Conservation (phyloP, 2,113 vertebrate species). For the Daphoenositta chrysoptera region DNA sequence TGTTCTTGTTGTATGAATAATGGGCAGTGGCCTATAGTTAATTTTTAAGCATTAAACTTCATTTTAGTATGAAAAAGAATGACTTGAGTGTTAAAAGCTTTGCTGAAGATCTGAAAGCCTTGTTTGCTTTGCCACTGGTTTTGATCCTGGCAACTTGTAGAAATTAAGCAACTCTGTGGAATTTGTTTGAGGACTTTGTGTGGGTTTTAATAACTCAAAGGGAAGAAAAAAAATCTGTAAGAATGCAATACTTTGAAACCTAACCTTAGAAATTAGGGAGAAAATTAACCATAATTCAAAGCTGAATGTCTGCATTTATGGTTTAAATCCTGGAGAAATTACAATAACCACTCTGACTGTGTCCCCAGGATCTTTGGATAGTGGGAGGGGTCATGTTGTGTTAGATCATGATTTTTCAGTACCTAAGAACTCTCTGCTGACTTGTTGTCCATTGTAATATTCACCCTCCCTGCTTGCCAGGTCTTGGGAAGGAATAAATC, state of each 20-base stretch:
- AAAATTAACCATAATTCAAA: background rate
- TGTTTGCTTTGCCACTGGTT: background rate
- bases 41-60: background rate
- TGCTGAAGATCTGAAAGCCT: background rate
- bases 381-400: background rate
- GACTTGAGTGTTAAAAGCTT: background rate
- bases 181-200: background rate
- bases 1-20: background rate
- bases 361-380: background rate
- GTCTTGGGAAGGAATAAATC: background rate
- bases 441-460: background rate
- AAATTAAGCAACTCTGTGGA: background rate
- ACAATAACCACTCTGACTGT: background rate
- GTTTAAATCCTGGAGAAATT: background rate
- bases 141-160: background rate
- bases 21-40: background rate
- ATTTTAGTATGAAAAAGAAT: background rate
- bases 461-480: background rate
- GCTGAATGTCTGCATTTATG: background rate
- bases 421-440: background rate
- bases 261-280: background rate
- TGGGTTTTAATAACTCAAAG: background rate
- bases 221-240: background rate
- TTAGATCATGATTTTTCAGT: background rate
- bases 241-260: background rate